Evolutionary conservation across 2,797 vertebrate species (phyloP).

Genomic region (Thamnophis elegans): DNA sequence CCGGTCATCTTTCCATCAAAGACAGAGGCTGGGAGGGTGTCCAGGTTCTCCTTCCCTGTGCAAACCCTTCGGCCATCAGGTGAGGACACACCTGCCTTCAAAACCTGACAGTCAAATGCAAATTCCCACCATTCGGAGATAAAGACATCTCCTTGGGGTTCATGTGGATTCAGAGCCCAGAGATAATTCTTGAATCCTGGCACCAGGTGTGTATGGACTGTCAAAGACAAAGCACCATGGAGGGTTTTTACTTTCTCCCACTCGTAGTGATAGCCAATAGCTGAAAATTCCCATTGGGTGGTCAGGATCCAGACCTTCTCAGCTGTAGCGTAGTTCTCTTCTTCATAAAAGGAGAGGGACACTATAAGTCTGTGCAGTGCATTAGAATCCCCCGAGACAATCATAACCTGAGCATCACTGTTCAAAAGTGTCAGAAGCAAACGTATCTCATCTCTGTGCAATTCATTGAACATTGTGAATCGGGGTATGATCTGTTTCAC

Average conservation of each 20-base stretch:
- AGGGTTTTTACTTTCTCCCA: neutral
- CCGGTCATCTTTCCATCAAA: neutral
- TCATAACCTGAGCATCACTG: neutral
- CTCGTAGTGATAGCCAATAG: neutral
- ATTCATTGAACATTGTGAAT: neutral
- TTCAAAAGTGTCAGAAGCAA: neutral
- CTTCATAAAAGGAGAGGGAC: neutral
- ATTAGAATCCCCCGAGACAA: neutral
- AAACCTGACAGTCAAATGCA: neutral
- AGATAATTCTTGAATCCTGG: neutral
- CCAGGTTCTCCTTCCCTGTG: neutral
- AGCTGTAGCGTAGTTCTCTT: neutral
- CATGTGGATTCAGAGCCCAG: neutral
- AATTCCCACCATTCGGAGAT: neutral
- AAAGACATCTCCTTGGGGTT: neutral
- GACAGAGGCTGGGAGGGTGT: neutral
- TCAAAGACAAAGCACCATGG: neutral
- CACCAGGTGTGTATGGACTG: neutral
- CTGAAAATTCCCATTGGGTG: neutral
- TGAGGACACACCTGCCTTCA: neutral
- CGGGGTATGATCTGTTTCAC: neutral
- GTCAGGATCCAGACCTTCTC: slow-evolving; percentile 1
- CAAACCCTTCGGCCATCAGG: neutral
- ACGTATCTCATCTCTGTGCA: neutral
- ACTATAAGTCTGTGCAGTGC: neutral